These are phyloP conservation scores for Cynopterus sphinx DNA, from an alignment of 2,797 vertebrate species.

Conservation along the genomic window DNA sequence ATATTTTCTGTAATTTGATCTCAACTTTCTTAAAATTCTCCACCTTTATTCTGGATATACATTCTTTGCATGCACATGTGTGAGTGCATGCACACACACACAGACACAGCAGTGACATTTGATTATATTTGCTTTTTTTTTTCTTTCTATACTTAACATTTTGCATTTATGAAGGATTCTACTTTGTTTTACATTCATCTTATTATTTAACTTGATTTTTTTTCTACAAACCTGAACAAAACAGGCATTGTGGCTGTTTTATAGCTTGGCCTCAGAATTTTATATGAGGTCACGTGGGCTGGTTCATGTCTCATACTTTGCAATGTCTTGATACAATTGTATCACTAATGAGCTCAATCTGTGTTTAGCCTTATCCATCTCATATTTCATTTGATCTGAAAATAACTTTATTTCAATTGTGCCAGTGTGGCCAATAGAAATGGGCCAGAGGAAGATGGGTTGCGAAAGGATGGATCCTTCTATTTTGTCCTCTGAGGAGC, in stretches of 20 bases:
- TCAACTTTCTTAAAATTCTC: neutral
- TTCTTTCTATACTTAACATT: neutral
- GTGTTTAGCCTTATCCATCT: neutral
- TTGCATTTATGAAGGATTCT: neutral
- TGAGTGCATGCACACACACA: neutral
- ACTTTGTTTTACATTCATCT: neutral
- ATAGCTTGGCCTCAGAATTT: neutral
- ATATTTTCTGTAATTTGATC: neutral
- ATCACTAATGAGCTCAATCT: neutral
- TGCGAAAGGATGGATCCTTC: neutral
- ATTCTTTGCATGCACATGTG: neutral
- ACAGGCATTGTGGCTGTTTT: neutral
- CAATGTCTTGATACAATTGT: neutral
- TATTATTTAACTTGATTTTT: neutral
- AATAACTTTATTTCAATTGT: neutral
- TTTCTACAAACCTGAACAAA: neutral
- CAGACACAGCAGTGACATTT: neutral
- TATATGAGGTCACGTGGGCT: neutral
- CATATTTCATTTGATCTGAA: neutral
- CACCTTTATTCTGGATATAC: neutral
- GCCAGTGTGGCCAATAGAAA: neutral
- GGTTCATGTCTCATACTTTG: neutral
- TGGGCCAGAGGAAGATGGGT: neutral
- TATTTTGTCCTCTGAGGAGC: slow-evolving; percentile 36
- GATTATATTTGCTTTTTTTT: neutral